These are phyloP conservation scores for Clanis bilineata DNA, from an alignment of 2,888 invertebrate genomes.

Conservation along the genomic window DNA sequence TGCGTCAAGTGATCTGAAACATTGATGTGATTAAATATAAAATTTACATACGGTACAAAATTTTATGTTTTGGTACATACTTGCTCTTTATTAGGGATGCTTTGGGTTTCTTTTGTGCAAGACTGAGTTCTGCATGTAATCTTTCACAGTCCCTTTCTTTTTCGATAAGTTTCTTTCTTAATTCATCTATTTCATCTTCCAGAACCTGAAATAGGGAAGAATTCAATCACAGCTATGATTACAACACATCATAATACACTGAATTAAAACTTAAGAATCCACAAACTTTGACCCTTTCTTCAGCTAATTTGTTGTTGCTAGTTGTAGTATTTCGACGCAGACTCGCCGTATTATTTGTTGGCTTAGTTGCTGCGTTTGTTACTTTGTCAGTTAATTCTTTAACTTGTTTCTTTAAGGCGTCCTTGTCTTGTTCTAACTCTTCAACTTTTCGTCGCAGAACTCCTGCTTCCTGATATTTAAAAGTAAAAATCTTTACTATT, in stretches of 20 bases:
- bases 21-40: background rate
- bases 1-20: slow-evolving; percentile 80
- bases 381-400: slow-evolving; percentile 90
- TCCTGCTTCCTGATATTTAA: slow-evolving; percentile 85
- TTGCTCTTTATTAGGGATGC: slow-evolving; percentile 84
- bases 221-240: background rate
- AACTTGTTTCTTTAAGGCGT: slow-evolving; percentile 87
- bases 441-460: slow-evolving; percentile 92
- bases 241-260: background rate
- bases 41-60: background rate
- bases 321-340: slow-evolving; percentile 54
- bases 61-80: slow-evolving; percentile 60
- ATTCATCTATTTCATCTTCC: slow-evolving; percentile 88
- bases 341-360: slow-evolving; percentile 52
- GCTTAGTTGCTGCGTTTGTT: slow-evolving; percentile 66
- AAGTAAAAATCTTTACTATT: slow-evolving; percentile 12
- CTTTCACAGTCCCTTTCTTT: slow-evolving; percentile 92
- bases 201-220: slow-evolving; percentile 67
- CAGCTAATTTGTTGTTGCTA: slow-evolving; percentile 79
- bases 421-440: slow-evolving; percentile 91
- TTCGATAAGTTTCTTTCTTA: slow-evolving; percentile 89
- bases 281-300: slow-evolving; percentile 85
- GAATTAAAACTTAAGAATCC: background rate
- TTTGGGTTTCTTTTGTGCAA: slow-evolving; percentile 84
- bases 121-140: slow-evolving; percentile 86